These are phyloP conservation scores for Hippocampus barbouri DNA, from an alignment of 2,113 vertebrate species.

Conservation along the genomic window DNA sequence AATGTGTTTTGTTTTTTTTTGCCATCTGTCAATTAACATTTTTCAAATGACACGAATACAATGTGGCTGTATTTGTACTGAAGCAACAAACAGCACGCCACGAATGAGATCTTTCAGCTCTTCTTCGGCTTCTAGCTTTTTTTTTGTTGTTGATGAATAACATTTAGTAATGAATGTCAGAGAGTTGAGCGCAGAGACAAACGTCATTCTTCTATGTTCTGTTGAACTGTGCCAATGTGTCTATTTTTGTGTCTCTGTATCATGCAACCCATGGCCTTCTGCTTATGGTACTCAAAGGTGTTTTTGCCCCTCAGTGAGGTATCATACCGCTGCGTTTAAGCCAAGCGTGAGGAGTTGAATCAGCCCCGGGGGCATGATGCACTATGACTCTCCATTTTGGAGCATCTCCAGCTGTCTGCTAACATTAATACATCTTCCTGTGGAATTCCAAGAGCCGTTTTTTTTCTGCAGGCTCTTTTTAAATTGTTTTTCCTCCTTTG, in stretches of 20 bases:
- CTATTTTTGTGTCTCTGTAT: neutral
- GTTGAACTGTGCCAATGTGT: neutral
- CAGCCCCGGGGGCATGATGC: conserved; percentile 31
- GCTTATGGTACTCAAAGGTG: conserved; percentile 30
- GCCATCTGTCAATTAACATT: too few relatives aligned
- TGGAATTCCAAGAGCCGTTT: conserved; percentile 20
- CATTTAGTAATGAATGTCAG: neutral
- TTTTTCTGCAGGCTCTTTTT: conserved; percentile 25
- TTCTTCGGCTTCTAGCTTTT: neutral
- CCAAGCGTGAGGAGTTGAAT: conserved; percentile 39
- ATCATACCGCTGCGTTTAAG: conserved; percentile 44
- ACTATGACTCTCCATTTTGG: conserved; percentile 36
- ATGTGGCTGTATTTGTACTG: too few relatives aligned
- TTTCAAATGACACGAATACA: too few relatives aligned
- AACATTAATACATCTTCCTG: conserved; percentile 22
- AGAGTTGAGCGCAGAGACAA: neutral
- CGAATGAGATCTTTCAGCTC: too few relatives aligned
- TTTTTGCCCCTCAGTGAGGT: conserved; percentile 18
- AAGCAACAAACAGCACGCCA: too few relatives aligned
- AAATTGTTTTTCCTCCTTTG: neutral
- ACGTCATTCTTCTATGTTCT: neutral
- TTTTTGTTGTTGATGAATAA: too few relatives aligned
- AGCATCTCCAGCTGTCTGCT: conserved; percentile 46
- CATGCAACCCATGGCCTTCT: neutral
- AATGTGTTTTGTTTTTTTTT: neutral